Percentiles rank a stretch among this genome's conserved stretches.
Conservation (phyloP, 2,113 vertebrate genomes). For the Neotragus moschatus region DNA sequence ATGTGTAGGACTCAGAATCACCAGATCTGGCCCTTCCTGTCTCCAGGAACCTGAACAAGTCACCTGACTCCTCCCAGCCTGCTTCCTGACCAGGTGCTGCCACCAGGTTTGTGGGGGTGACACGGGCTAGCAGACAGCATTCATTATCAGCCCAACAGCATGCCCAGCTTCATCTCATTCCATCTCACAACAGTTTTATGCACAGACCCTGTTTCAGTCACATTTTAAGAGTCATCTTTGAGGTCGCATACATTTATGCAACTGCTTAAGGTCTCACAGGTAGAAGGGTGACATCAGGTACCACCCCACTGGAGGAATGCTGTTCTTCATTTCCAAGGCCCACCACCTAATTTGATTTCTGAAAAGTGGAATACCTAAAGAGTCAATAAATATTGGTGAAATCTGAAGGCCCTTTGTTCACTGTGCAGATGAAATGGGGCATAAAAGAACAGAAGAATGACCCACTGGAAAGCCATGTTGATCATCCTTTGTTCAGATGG, state of each 20-base stretch:
- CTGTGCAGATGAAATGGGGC: background rate
- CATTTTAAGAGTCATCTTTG: background rate
- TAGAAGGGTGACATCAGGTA: background rate
- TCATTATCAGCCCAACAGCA: background rate
- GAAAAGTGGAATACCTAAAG: background rate
- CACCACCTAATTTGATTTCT: background rate
- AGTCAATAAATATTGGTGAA: background rate
- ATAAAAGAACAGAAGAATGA: background rate
- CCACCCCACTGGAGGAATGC: accelerated
- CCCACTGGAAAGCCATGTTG: background rate
- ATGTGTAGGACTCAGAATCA: background rate
- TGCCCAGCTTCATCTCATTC: no score
- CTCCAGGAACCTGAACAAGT: background rate
- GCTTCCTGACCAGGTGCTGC: background rate
- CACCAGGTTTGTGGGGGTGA: background rate
- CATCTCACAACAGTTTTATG: background rate
- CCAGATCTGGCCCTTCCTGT: background rate
- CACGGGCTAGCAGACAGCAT: background rate
- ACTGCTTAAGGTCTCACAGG: background rate
- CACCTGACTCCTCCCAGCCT: background rate
- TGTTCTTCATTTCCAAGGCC: background rate
- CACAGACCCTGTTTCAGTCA: accelerated
- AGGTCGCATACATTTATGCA: background rate
- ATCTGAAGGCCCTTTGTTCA: background rate
- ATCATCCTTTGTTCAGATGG: background rate